These are phyloP conservation scores for Oenanthe oenanthe DNA, from an alignment of 2,113 vertebrate genomes.

Conservation along the genomic window DNA sequence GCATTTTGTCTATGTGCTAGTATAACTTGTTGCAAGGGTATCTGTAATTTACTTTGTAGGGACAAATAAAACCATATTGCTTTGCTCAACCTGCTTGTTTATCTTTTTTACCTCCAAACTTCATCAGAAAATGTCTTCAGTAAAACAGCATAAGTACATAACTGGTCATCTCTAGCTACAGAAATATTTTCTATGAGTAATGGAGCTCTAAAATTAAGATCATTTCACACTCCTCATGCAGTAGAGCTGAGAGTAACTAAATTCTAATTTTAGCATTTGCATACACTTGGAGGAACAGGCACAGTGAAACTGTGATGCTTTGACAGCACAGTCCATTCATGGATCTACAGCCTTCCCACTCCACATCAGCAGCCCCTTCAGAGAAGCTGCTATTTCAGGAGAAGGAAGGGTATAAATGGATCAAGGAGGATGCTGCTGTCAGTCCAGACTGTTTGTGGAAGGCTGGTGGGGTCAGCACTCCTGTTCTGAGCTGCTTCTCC, in stretches of 20 bases:
- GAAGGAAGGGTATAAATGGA: neutral
- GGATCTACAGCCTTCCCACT: neutral
- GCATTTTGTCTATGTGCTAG: neutral
- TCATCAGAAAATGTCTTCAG: neutral
- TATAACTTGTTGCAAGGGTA: neutral
- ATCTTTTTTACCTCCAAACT: neutral
- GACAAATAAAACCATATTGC: neutral
- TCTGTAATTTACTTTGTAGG: neutral
- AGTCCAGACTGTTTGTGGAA: fast-evolving
- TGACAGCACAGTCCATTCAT: neutral
- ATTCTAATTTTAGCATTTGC: neutral
- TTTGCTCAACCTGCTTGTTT: neutral
- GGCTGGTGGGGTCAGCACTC: neutral
- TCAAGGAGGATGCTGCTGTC: neutral
- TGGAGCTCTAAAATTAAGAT: neutral
- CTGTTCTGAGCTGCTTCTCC: neutral
- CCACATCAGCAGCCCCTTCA: neutral
- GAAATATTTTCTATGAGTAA: neutral
- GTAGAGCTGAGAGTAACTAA: neutral
- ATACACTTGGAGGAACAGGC: neutral
- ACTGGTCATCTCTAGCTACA: neutral
- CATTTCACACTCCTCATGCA: neutral
- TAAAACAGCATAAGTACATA: neutral
- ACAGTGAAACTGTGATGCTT: neutral
- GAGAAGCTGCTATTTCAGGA: neutral